Base-by-base conservation (phyloP, 2,888 invertebrate genomes). In the Tachystola acroxantha region DNA sequence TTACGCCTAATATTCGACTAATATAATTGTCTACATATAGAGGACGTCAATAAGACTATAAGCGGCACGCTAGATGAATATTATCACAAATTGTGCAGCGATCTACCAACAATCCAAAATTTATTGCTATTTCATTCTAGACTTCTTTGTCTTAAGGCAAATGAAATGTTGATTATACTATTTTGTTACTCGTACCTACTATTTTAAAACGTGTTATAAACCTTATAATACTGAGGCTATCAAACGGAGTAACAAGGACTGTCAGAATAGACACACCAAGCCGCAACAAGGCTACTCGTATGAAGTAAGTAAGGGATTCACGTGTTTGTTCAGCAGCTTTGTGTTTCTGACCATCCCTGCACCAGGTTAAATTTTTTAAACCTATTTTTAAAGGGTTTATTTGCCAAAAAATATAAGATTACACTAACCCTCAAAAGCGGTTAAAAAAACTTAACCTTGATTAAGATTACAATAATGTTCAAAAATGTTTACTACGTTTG, bases 121-220 rank as follows among this genome's bases (percentile, higher is more conserved):
- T 78, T 85, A 85, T 86, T 86, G 85, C 86, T 85, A 79, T 79
- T 73, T 67, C 68, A 70, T 66, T 71, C 64, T 69, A 74, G 74
- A 78, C 81, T 56, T 56, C 41, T 54, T 59, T 40, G 73, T 77
- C 74, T 65, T 79, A 80, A 82, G 82, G 81, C 84, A 79, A 82
- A 79, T 62, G 52, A 73, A 77, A 73, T 63, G 63, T 61, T 67
- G 68, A 65, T 63, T 65, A 64, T 64, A 64, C 34, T 42, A 36
- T 36, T 42, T 29, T 29, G 34, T 35, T 38, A 32, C 20, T 13
- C 10, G 24, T 30, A 22, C 28, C 30, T 33, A 32, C 20, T 35
- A 35, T 32, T 32, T 32, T 37, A 34, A 39, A 54, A 58, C 53
- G 52, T 51, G 49, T 58, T 52, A 43, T 53, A 49, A 56, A 48